Evolutionary conservation across 2,797 vertebrate species (phyloP), one percentile per base, ranked within the genome.

Genomic region (Notolepis coatsorum): DNA sequence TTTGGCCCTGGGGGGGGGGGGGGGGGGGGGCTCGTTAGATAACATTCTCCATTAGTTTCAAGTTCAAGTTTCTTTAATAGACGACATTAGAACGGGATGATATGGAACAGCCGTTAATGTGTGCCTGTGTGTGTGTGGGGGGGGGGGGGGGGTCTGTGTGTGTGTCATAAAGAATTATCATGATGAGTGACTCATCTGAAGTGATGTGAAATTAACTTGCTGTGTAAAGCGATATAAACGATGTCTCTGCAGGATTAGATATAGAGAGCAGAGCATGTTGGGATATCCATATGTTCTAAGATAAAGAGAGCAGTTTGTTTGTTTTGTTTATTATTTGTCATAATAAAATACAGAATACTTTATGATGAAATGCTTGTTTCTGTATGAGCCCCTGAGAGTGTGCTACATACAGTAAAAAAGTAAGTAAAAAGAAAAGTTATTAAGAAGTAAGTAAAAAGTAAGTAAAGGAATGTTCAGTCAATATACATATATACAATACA

Each of bases 251-350:
- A 3, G 38, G 42, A 39, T 48, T 17, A 52, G 23, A 39, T 48
- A 45, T n/a, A n/a, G n/a, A n/a, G n/a, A n/a, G n/a, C n/a, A 75
- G 54, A 31, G 63, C 65, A 61, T 68, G 68, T 73, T 73, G 56
- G 76, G 52, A 58, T 52, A 68, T 54, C 15, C 42, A 50, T 33
- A 35, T 67, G 57, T 70, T 31, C n/a, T n/a, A n/a, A n/a, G n/a
- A n/a, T n/a, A n/a, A n/a, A n/a, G n/a, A n/a, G n/a, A n/a, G n/a
- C n/a, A n/a, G n/a, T n/a, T n/a, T n/a, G n/a, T n/a, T n/a, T n/a
- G n/a, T n/a, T n/a, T n/a, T n/a, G n/a, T n/a, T n/a, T n/a, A n/a
- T n/a, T n/a, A n/a, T n/a, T n/a, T n/a, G n/a, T n/a, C n/a, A n/a
- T n/a, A n/a, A n/a, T n/a, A n/a, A n/a, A n/a, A n/a, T n/a, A n/a